Evolutionary conservation across 2,113 vertebrate species (phyloP).

Genomic region (Podiceps cristatus): DNA sequence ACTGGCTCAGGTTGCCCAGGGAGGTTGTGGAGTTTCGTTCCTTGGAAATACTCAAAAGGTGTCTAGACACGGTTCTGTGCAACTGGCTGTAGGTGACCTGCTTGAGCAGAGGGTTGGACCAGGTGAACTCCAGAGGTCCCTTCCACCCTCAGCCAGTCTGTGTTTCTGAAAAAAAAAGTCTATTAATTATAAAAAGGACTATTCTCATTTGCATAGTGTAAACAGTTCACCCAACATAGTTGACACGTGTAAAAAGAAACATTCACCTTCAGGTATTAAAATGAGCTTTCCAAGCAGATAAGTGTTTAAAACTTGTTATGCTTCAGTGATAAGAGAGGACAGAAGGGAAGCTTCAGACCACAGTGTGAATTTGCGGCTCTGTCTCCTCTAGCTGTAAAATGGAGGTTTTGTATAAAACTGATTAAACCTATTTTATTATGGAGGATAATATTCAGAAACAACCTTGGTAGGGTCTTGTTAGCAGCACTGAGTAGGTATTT

Average conservation of each 20-base stretch:
- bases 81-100: not conserved
- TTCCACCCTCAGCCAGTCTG: not conserved
- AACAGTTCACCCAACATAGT: not conserved
- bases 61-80: fast-evolving
- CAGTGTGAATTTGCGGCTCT: not conserved
- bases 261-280: not conserved
- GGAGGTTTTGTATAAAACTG: not conserved
- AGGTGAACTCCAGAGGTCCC: not conserved
- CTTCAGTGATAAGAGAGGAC: not conserved
- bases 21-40: not conserved
- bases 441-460: not conserved
- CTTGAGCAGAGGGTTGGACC: not conserved
- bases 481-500: not conserved
- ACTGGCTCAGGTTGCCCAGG: not conserved
- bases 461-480: not conserved
- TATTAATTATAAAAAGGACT: not conserved
- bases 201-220: not conserved
- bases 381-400: not conserved
- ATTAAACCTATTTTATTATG: not conserved
- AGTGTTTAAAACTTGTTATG: not conserved
- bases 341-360: not conserved
- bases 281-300: not conserved
- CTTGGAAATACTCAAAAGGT: not conserved
- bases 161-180: not conserved
- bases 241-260: not conserved